A percentile compares a stretch with the other conserved stretches of the same genome.
Evolutionary conservation across 2,797 vertebrate species (phyloP).

Genomic region (Sebastes iracundus): DNA sequence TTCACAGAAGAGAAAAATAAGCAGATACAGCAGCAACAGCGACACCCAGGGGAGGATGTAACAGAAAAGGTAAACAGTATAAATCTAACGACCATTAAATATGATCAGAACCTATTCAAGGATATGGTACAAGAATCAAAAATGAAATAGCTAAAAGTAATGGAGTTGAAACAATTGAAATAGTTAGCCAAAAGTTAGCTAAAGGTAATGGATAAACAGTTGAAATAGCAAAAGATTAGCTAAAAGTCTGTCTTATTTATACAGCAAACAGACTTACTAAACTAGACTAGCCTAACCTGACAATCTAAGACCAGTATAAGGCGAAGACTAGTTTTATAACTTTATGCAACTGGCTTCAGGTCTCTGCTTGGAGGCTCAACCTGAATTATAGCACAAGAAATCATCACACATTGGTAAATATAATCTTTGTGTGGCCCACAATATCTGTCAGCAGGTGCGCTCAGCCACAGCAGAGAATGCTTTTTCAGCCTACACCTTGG

Average conservation of each 20-base stretch:
- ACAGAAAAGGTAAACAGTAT: neutral
- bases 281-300: neutral
- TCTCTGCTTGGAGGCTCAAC: neutral
- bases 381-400: constrained; percentile 1
- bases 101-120: neutral
- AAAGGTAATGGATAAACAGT: too few relatives aligned
- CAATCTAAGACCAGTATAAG: neutral
- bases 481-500: constrained; percentile 39
- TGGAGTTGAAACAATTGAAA: neutral
- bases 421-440: constrained; percentile 14
- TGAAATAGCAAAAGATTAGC: too few relatives aligned
- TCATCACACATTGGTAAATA: constrained; percentile 31
- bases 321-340: neutral
- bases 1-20: too few relatives aligned
- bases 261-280: neutral
- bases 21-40: too few relatives aligned
- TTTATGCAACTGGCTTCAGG: neutral
- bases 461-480: constrained; percentile 4
- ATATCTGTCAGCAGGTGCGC: constrained; percentile 10
- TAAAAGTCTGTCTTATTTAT: too few relatives aligned
- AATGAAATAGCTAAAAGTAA: neutral
- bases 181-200: too few relatives aligned
- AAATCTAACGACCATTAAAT: neutral
- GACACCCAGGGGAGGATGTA: too few relatives aligned
- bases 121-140: neutral